Evolutionary conservation across 2,888 invertebrate genomes (phyloP), one percentile per base, ranked within the genome.

Genomic region (Cosmorhoe ocellata): DNA sequence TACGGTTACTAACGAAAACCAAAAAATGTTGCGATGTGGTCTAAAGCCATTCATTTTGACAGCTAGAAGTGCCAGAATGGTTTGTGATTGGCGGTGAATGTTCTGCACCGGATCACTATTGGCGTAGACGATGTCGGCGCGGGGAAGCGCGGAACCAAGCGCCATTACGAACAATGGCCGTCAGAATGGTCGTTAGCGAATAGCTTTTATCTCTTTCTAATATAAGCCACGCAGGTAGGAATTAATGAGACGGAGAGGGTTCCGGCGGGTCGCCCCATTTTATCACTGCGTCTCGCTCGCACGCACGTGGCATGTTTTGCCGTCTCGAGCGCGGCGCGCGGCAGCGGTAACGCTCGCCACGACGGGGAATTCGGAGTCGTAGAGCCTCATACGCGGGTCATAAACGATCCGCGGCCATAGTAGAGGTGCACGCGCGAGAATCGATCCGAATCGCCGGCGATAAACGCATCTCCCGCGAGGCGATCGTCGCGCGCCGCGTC

Each of bases 311-410:
- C 65, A 76, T 79, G 91, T 86, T 89, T 85, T 80, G 79, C 90
- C 82, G 82, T 90, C 90, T 84, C 87, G 79, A 80, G 76, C 76
- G 80, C 82, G 79, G 82, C 81, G 86, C 85, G 86, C 87, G 85
- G 89, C 84, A 83, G 88, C 90, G 85, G 89, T 84, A 85, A 84
- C 84, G 84, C 82, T 86, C 88, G 86, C 88, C 86, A 88, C 91
- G 86, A 91, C 93, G 93, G 93, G 93, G 94, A 93, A 93, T 94
- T 93, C 94, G 93, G 94, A 94, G 94, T 94, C 93, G 94, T 94
- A 94, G 94, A 94, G 93, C 93, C 93, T 94, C 94, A 94, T 94
- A 94, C 94, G 94, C 94, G 94, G 94, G 93, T 93, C 94, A 94
- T 94, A 94, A 94, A 94, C 94, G 94, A 94, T 94, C 93, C 94